Percentiles rank a stretch among this genome's conserved stretches.
Evolutionary conservation across 2,113 vertebrate species (phyloP).

Genomic region (Grantiella picta): DNA sequence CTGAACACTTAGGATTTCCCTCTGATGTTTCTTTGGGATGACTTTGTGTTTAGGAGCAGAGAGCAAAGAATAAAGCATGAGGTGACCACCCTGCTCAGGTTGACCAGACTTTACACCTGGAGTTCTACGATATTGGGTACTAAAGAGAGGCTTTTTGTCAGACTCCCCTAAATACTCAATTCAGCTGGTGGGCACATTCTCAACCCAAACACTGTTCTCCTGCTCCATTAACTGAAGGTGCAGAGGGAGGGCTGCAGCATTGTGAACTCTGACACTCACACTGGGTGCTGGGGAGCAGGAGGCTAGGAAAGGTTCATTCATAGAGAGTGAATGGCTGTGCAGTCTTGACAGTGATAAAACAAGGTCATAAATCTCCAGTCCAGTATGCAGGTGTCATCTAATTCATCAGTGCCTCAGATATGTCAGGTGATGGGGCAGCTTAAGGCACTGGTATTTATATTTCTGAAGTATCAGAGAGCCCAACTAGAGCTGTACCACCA

Average conservation of each 20-base stretch:
- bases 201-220: neutral
- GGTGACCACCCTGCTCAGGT: neutral
- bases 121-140: neutral
- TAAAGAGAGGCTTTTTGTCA: neutral
- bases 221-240: neutral
- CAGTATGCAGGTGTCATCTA: neutral
- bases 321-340: rapidly evolving
- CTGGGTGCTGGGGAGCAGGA: neutral
- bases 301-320: neutral
- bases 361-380: neutral
- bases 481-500: neutral
- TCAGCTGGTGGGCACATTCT: neutral
- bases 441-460: neutral
- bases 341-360: neutral
- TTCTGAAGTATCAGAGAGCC: neutral
- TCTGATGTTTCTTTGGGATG: neutral
- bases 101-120: neutral
- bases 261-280: neutral
- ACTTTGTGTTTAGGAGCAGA: neutral
- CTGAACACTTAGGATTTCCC: neutral
- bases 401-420: neutral
- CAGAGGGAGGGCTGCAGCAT: neutral
- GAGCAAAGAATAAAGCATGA: neutral
- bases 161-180: rapidly evolving
- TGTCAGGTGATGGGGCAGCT: neutral